Evolutionary conservation across 2,888 invertebrate species (phyloP), one percentile per base, ranked within the genome.

Genomic region (Drosophila nigricruria): DNA sequence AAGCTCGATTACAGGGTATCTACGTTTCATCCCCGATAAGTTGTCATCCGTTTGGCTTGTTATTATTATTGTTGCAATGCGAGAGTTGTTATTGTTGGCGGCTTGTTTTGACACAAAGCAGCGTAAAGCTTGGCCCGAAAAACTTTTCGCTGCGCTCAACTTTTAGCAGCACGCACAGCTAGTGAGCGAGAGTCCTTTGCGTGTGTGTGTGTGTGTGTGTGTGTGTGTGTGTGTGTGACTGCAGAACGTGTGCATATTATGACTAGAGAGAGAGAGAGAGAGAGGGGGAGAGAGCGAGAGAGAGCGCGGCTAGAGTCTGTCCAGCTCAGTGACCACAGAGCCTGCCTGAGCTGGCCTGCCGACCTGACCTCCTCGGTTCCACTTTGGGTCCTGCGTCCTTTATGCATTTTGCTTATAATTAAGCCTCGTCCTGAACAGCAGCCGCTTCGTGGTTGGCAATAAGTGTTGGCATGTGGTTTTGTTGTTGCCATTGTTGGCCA

Each of bases 361-460:
- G 34, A 58, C 36, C 60, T 43, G 34, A 58, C 36, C 60, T 43
- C 45, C 50, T 53, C 61, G 50, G 34, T n/a, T 25, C 49, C 38
- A 32, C 32, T 30, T 42, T 52, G 5, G 38, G 25, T 32, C 43
- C 38, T 12, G 12, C 38, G 56, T 58, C 73, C 76, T 74, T 72
- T 77, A 79, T 81, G 81, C 79, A 73, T 82, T 82, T 74, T 73
- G 82, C 85, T 87, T 84, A 84, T 79, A 87, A 84, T 81, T 87
- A 87, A 86, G 82, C 82, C 73, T 82, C 49, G 64, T 68, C 50
- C 67, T 64, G 53, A 73, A 84, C 75, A 73, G 58, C 77, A 77
- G 68, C 72, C 71, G 52, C 56, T 70, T 65, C 70, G 56, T 70
- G 83, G 86, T 70, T 65, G 73, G 73, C 86, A 83, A 79, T 86